Percentiles rank a stretch among this genome's conserved stretches.
Conservation (phyloP, 1,140 invertebrate genomes). For the Euura saliciscinereae region DNA sequence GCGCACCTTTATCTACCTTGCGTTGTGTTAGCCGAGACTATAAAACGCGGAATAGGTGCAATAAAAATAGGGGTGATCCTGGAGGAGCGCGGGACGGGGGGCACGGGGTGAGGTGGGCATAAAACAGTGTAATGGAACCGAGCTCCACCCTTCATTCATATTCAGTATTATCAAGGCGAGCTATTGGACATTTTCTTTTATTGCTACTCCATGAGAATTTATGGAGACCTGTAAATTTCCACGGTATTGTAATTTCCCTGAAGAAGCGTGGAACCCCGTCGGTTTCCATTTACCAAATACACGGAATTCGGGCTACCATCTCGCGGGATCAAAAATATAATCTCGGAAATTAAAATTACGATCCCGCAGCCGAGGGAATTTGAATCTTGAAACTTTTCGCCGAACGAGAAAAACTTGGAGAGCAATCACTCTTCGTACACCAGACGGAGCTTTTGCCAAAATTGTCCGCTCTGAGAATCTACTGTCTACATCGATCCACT, state of each 20-base stretch:
- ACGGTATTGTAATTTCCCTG: slow-evolving; percentile 9
- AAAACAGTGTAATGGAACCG: slow-evolving; percentile 30
- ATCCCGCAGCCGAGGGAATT: too few relatives aligned
- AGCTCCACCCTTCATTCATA: slow-evolving; percentile 17
- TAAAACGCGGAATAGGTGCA: slow-evolving; percentile 10
- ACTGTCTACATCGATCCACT: too few relatives aligned
- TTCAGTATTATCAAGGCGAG: slow-evolving; percentile 25
- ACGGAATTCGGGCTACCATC: too few relatives aligned
- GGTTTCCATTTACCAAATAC: too few relatives aligned
- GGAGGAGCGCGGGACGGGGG: slow-evolving; percentile 18
- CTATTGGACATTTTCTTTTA: slow-evolving; percentile 24
- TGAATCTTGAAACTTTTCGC: too few relatives aligned
- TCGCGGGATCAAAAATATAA: too few relatives aligned
- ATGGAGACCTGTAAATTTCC: slow-evolving; percentile 10
- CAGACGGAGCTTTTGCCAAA: too few relatives aligned
- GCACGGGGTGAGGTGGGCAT: slow-evolving; percentile 25
- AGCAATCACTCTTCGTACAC: too few relatives aligned
- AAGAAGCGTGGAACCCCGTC: too few relatives aligned
- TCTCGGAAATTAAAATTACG: too few relatives aligned
- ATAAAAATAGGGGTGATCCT: slow-evolving; percentile 11
- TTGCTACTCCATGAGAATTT: slow-evolving; percentile 16
- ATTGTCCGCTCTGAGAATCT: too few relatives aligned
- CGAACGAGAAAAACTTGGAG: too few relatives aligned
- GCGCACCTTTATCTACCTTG: not conserved
- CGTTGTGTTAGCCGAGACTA: not conserved